Evolutionary conservation across 2,888 invertebrate species (phyloP).

Genomic region (Thereva nobilitata): DNA sequence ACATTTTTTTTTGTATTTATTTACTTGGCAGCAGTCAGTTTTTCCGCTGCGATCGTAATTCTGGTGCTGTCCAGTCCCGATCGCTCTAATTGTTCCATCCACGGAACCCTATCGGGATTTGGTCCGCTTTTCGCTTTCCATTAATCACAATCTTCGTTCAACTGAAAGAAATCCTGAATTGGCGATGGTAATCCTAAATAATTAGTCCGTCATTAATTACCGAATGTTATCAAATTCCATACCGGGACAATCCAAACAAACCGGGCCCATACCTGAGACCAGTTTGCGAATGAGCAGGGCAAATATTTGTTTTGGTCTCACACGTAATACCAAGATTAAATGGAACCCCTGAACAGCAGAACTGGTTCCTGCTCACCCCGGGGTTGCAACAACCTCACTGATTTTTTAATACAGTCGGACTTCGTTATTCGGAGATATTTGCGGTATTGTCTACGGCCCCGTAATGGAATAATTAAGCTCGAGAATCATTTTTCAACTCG

Average conservation of each 20-base stretch:
- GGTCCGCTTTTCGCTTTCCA: slow-evolving; percentile 42
- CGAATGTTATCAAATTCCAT: slow-evolving; percentile 44
- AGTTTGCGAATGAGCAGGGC: slow-evolving; percentile 26
- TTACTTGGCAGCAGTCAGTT: no score
- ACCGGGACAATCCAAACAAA: slow-evolving; percentile 24
- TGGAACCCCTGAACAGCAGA: slow-evolving; percentile 17
- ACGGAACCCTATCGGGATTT: slow-evolving; percentile 12
- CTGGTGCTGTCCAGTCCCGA: slow-evolving; percentile 18
- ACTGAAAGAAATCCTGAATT: slow-evolving; percentile 41
- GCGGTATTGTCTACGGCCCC: slow-evolving; percentile 34
- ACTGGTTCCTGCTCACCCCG: slow-evolving; percentile 12
- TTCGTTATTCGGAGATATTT: slow-evolving; percentile 19
- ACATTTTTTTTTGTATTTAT: slow-evolving; percentile 5
- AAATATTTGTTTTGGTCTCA: slow-evolving; percentile 48
- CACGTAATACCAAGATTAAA: slow-evolving; percentile 38
- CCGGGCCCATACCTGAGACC: slow-evolving; percentile 2
- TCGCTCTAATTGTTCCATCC: slow-evolving; percentile 40
- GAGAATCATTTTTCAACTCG: slow-evolving; percentile 20
- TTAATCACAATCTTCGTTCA: slow-evolving; percentile 44
- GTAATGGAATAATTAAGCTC: slow-evolving; percentile 26
- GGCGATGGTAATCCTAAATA: slow-evolving; percentile 46
- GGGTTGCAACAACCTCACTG: no score
- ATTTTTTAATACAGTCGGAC: neutral
- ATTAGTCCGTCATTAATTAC: slow-evolving; percentile 48
- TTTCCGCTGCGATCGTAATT: neutral